Evolutionary conservation across 2,797 vertebrate genomes (phyloP).

Genomic region (Sarcoramphus papa): DNA sequence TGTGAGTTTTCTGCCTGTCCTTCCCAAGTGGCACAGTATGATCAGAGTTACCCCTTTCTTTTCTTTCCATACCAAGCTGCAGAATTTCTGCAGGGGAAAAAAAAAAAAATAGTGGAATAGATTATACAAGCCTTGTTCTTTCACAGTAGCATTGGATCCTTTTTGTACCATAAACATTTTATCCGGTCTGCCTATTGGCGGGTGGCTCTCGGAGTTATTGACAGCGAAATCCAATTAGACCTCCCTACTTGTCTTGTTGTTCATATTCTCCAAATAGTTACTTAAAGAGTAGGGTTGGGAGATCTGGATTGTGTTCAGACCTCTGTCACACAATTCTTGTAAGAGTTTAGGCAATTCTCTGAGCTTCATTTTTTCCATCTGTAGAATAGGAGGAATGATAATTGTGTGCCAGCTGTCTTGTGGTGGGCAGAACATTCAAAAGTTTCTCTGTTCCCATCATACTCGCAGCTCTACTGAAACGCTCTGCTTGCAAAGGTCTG

Average conservation of each 20-base stretch:
- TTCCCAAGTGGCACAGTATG: neutral
- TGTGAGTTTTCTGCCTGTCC: neutral
- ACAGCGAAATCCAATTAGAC: neutral
- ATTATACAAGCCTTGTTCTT: neutral
- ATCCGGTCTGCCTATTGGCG: neutral
- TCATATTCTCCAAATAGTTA: neutral
- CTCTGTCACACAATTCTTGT: conserved; percentile 9
- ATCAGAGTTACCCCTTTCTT: neutral
- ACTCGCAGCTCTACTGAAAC: neutral
- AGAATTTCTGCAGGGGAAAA: neutral
- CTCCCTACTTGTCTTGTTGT: neutral
- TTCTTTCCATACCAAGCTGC: neutral
- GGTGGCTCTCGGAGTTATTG: neutral
- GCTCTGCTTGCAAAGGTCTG: neutral
- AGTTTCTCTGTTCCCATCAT: conserved; percentile 11
- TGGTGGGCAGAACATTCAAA: conserved; percentile 34
- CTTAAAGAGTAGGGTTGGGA: neutral
- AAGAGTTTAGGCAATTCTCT: conserved; percentile 16
- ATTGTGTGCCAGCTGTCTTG: conserved; percentile 31
- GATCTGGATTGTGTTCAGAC: conserved; percentile 11
- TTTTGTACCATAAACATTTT: neutral
- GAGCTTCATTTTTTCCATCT: conserved; percentile 18
- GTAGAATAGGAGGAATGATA: conserved; percentile 33
- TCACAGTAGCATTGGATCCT: neutral
- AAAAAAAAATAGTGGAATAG: neutral